phyloP scores from a whole-genome alignment of 2,113 vertebrate species.

The Sceloporus tristichus region DNA sequence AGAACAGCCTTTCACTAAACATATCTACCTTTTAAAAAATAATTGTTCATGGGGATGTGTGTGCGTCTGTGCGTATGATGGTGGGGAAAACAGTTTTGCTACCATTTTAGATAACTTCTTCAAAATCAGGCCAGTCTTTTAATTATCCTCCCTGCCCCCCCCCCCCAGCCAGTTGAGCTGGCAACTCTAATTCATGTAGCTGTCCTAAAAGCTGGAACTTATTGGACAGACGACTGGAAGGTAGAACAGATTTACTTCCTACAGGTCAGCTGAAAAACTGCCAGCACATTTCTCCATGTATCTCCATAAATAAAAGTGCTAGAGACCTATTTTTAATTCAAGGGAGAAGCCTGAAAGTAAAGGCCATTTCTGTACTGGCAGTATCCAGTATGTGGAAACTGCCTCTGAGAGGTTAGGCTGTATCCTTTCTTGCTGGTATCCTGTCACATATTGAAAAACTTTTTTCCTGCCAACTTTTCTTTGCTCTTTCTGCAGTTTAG shows the following conservation, averaged over 20 bases:
- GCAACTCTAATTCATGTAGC: not conserved
- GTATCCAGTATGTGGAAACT: not conserved
- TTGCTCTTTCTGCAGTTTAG: not conserved
- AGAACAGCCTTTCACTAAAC: no score
- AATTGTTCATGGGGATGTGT: no score
- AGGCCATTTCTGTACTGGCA: not conserved
- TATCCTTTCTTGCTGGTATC: not conserved
- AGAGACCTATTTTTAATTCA: not conserved
- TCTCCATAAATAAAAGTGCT: not conserved
- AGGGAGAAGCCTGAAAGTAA: not conserved
- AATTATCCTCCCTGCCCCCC: not conserved
- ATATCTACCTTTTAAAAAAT: not conserved
- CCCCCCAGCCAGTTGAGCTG: no score
- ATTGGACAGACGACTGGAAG: no score
- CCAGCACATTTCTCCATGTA: not conserved
- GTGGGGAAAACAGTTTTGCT: not conserved
- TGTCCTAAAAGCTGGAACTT: not conserved
- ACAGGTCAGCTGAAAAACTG: not conserved
- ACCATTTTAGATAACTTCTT: not conserved
- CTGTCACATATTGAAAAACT: not conserved
- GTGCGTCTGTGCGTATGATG: not conserved
- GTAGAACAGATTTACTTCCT: not conserved
- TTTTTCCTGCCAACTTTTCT: not conserved
- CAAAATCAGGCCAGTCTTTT: not conserved
- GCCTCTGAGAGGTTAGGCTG: not conserved